Evolutionary conservation across 2,113 vertebrate genomes (phyloP).

Genomic region (Puntigrus tetrazona): DNA sequence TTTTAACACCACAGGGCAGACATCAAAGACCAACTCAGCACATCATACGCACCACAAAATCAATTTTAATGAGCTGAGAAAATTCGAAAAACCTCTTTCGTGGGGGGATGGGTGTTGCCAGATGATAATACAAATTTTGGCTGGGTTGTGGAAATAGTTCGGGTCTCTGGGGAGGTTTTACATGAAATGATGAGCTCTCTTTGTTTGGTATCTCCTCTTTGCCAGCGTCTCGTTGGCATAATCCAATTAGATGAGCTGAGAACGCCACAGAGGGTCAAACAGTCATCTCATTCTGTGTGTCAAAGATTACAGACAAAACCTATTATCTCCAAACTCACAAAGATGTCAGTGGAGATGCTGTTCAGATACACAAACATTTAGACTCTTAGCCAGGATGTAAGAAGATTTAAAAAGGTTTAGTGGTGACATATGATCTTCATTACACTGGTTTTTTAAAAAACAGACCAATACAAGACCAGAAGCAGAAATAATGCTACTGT

Average conservation of each 20-base stretch:
- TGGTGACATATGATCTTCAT: background rate
- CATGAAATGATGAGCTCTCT: conserved; percentile 16
- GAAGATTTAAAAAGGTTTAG: background rate
- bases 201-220: conserved; percentile 28
- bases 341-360: background rate
- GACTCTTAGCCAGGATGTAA: background rate
- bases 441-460: background rate
- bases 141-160: conserved; percentile 17
- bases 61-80: conserved; percentile 19
- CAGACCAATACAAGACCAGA: background rate
- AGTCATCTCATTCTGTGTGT: conserved; percentile 39
- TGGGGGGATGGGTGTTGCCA: conserved; percentile 12
- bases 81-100: conserved; percentile 3
- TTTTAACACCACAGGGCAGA: conserved; percentile 40
- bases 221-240: conserved; percentile 39
- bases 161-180: conserved; percentile 32
- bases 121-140: conserved; percentile 10
- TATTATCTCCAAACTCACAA: conserved; percentile 44
- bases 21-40: conserved; percentile 21
- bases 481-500: background rate
- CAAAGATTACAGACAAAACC: conserved; percentile 44
- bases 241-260: conserved; percentile 45
- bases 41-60: background rate
- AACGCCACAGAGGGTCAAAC: conserved; percentile 12
- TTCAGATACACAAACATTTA: background rate